Evolutionary conservation across 2,888 invertebrate genomes (phyloP).

Genomic region (Gortyna flavago): DNA sequence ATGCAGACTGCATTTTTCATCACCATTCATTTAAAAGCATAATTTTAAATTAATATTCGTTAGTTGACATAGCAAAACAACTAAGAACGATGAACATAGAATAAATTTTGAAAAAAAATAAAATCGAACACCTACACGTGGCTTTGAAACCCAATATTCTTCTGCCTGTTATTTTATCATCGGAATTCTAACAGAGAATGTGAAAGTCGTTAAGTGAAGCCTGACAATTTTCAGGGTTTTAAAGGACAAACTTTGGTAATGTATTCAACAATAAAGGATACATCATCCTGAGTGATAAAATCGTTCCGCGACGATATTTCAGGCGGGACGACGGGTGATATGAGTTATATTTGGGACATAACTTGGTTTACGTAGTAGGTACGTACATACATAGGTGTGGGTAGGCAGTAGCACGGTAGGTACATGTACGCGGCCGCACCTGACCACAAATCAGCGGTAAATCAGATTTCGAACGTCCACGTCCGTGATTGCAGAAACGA

Average conservation of each 20-base stretch:
- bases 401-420: slow-evolving; percentile 50
- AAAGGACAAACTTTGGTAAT: slow-evolving; percentile 51
- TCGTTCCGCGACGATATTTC: slow-evolving; percentile 56
- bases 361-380: slow-evolving; percentile 44
- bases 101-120: slow-evolving; percentile 32
- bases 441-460: slow-evolving; percentile 88
- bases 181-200: slow-evolving; percentile 47
- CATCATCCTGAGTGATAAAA: slow-evolving; percentile 61
- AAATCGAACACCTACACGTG: slow-evolving; percentile 10
- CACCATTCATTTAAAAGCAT: background rate
- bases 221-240: slow-evolving; percentile 48
- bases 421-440: slow-evolving; percentile 67
- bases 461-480: slow-evolving; percentile 86
- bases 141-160: slow-evolving; percentile 59
- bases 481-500: slow-evolving; percentile 85
- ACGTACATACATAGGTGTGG: slow-evolving; percentile 16
- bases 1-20: background rate
- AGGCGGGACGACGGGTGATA: slow-evolving; percentile 55
- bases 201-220: slow-evolving; percentile 54
- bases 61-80: background rate
- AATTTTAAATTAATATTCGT: background rate
- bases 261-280: slow-evolving; percentile 61
- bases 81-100: slow-evolving; percentile 26
- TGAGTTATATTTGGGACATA: slow-evolving; percentile 59
- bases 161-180: slow-evolving; percentile 49